Evolutionary conservation across 2,888 invertebrate genomes (phyloP).

Genomic region (Cylloceria caligata): DNA sequence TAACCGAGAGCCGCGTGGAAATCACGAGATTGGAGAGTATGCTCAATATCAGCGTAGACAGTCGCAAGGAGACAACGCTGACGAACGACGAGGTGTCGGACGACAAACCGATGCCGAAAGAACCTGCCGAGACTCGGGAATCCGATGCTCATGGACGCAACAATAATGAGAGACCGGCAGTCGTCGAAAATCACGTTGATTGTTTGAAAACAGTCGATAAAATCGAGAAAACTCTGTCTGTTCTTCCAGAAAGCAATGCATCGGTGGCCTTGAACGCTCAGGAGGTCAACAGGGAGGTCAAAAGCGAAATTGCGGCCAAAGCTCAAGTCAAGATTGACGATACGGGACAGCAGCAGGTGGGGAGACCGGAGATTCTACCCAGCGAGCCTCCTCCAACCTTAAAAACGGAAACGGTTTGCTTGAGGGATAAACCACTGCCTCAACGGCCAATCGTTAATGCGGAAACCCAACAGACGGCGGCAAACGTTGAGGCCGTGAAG

Average conservation of each 20-base stretch:
- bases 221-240: neutral
- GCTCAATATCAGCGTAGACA: conserved; percentile 26
- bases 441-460: conserved; percentile 74
- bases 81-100: conserved; percentile 75
- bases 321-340: conserved; percentile 26
- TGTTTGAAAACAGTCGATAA: neutral
- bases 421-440: conserved; percentile 44
- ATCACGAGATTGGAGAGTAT: conserved; percentile 29
- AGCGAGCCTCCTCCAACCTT: neutral
- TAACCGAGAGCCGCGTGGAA: conserved; percentile 68
- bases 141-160: conserved; percentile 16
- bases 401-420: neutral
- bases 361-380: neutral
- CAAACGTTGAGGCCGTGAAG: conserved; percentile 76
- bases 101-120: conserved; percentile 61
- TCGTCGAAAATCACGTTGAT: conserved; percentile 55
- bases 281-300: neutral
- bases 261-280: neutral
- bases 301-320: conserved; percentile 12
- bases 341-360: conserved; percentile 5
- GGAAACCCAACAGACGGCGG: conserved; percentile 63
- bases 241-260: neutral
- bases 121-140: conserved; percentile 68
- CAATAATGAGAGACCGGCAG: conserved; percentile 34
- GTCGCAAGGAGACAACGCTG: conserved; percentile 44